Base-by-base conservation (phyloP, 2,888 invertebrate genomes). In the Drosophila picticornis region DNA sequence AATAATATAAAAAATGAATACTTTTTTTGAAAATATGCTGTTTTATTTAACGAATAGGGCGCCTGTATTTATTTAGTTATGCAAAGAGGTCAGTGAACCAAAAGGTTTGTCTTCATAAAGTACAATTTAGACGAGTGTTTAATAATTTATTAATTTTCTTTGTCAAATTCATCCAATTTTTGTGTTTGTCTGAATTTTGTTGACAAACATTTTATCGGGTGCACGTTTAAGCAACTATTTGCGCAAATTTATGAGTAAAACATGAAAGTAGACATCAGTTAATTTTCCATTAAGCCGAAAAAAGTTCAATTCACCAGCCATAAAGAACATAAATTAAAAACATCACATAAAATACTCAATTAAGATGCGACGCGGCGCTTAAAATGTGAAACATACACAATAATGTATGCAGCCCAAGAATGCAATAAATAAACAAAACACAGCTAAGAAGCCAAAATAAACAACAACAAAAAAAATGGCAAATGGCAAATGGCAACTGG, bases 371-470 rank as follows among this genome's bases (percentile, higher is more conserved):
- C 65, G 62, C 59, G 71, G 34, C 68, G 63, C 79, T 72, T 61
- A 62, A 84, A 81, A 81, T 83, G 71, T 71, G 77, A 84, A 80
- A 83, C 81, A 84, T 81, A 76, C 59, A 73, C 51, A 70, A 64
- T 65, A 65, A 31, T 67, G 75, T 75, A 58, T 72, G 68, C 72
- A 72, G 52, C 76, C 65, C 46, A 74, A 77, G 81, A 75, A 76
- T 77, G 88, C 82, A 82, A 85, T 84, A 88, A 85, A 85, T 88
- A 85, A 85, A 80, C 72, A 75, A 76, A 85, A 72, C 46, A 75
- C 53, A 67, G 32, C 48, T 40, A 64, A 59, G 55, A 7, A 46
- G 16, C 16, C 22, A 46, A 46, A 25, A 9, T 22, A 68, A 65
- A 46, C n/a, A 51, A 32, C 31, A 55, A 65, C 22, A 56, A 50